These are phyloP conservation scores for Epistrophe eligans DNA, from an alignment of 2,888 invertebrate species.

Conservation along the genomic window DNA sequence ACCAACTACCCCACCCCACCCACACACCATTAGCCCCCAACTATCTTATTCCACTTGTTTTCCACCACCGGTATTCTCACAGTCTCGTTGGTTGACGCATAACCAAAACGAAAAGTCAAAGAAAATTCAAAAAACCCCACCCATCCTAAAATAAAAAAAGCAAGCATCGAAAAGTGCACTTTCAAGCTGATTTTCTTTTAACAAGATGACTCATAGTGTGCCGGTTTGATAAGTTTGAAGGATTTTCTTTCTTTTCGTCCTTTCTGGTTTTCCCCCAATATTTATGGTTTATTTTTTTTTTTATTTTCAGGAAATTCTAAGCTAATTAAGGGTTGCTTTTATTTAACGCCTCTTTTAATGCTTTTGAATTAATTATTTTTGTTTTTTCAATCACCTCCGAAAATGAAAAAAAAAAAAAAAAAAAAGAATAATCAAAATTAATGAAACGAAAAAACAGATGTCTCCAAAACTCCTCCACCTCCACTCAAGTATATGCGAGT, in stretches of 20 bases:
- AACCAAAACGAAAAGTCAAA: conserved; percentile 24
- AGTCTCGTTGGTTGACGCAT: conserved; percentile 24
- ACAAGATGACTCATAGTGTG: conserved; percentile 54
- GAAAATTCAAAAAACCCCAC: conserved; percentile 59
- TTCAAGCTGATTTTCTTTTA: conserved; percentile 47
- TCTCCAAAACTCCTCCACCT: conserved; percentile 2
- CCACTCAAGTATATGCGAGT: neutral
- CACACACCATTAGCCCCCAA: neutral
- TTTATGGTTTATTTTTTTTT: neutral
- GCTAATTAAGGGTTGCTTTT: conserved; percentile 47
- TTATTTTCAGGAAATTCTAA: conserved; percentile 28
- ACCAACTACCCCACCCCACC: too few species aligned
- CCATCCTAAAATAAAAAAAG: conserved; percentile 39
- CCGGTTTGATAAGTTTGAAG: conserved; percentile 44
- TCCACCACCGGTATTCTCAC: conserved; percentile 22
- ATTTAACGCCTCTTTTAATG: conserved; percentile 33
- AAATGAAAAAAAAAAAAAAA: neutral
- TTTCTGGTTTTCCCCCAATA: conserved; percentile 15
- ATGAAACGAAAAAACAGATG: conserved; percentile 63
- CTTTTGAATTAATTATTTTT: conserved; percentile 38
- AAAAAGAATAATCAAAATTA: conserved; percentile 61
- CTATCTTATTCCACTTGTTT: conserved; percentile 35
- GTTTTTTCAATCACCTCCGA: conserved; percentile 32
- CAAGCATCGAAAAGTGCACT: conserved; percentile 44
- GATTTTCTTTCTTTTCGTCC: conserved; percentile 21